Percentiles rank a stretch among this genome's conserved stretches.
phyloP scores from a whole-genome alignment of 2,113 vertebrate genomes.

The Larimichthys crocea region DNA sequence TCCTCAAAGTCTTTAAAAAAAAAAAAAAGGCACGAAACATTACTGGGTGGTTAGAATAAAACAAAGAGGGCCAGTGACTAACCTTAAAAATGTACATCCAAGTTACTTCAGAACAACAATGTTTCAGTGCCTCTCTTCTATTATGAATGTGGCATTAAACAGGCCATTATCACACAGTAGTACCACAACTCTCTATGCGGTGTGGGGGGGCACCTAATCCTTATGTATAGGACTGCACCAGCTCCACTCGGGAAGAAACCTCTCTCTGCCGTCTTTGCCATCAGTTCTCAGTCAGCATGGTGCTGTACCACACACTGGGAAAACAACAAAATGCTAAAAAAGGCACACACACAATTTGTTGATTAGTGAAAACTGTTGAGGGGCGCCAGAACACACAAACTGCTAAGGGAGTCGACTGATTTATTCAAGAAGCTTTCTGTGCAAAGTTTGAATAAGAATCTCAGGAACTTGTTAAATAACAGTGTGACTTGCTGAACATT shows the following conservation, averaged over 20 bases:
- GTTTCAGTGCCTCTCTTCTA: neutral
- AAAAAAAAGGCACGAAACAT: too few relatives aligned
- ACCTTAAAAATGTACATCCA: neutral
- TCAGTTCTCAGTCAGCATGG: conserved; percentile 3
- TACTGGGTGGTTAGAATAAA: neutral
- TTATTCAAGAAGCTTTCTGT: conserved; percentile 10
- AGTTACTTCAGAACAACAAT: neutral
- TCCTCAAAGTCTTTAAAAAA: neutral
- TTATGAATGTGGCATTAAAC: conserved; percentile 6
- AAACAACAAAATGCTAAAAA: neutral
- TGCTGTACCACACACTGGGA: conserved; percentile 3
- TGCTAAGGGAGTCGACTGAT: conserved; percentile 23
- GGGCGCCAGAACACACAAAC: conserved; percentile 20
- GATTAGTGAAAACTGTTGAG: conserved; percentile 19
- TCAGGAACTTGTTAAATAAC: neutral
- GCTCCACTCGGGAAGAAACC: conserved; percentile 9
- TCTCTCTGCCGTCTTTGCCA: conserved; percentile 20
- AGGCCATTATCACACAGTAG: neutral
- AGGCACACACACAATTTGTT: neutral
- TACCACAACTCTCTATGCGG: neutral
- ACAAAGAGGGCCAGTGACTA: neutral
- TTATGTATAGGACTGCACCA: conserved; percentile 46
- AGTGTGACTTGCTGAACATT: conserved; percentile 41
- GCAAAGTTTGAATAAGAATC: conserved; percentile 27
- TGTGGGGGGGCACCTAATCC: conserved; percentile 12